A percentile compares a stretch with the other conserved stretches of the same genome.
Evolutionary conservation across 2,113 vertebrate species (phyloP).

Genomic region (Oncorhynchus keta): DNA sequence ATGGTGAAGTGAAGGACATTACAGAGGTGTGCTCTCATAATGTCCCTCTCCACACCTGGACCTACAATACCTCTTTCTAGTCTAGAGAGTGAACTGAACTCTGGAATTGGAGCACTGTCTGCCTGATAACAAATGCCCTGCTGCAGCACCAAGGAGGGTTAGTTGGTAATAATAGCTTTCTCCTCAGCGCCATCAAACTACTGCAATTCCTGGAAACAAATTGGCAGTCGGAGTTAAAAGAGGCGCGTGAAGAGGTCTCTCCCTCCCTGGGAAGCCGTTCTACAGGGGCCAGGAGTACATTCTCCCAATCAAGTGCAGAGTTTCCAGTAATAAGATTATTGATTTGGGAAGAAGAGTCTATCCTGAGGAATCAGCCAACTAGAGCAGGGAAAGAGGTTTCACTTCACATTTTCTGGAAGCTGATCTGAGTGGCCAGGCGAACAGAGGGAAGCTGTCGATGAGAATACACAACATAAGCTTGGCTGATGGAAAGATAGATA

Average conservation of each 20-base stretch:
- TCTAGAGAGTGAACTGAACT: not conserved
- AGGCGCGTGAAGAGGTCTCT: not conserved
- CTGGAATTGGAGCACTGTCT: not conserved
- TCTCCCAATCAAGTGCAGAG: not conserved
- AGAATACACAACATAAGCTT: too few species aligned
- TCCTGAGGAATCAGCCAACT: too few species aligned
- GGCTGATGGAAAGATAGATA: not conserved
- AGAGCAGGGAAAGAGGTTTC: too few species aligned
- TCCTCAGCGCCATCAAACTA: not conserved
- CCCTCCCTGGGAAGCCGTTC: not conserved
- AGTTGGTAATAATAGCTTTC: conserved; percentile 7
- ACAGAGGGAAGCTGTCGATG: too few species aligned
- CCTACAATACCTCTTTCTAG: not conserved
- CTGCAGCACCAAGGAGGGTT: not conserved
- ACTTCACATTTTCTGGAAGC: too few species aligned
- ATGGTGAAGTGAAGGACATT: not conserved
- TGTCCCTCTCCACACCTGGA: not conserved
- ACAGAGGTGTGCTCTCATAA: not conserved
- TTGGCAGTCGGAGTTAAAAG: too few species aligned
- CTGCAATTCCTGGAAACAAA: too few species aligned
- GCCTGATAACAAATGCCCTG: not conserved
- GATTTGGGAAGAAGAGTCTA: too few species aligned
- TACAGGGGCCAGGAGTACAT: not conserved
- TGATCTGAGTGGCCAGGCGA: too few species aligned
- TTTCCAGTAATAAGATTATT: not conserved